Evolutionary conservation across 2,888 invertebrate species (phyloP).

Genomic region (Leptothorax acervorum): DNA sequence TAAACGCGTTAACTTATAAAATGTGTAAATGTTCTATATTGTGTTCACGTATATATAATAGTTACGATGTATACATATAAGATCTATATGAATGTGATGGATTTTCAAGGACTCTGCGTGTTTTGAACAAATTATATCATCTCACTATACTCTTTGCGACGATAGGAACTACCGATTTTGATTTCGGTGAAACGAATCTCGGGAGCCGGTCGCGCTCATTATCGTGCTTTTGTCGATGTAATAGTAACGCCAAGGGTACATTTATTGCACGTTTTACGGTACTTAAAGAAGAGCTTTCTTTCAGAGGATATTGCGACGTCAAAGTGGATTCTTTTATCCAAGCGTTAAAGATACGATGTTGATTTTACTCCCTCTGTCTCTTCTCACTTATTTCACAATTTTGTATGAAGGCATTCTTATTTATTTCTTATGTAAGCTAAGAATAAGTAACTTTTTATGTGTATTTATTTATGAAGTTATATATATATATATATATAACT

Average conservation of each 20-base stretch:
- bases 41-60: slow-evolving; percentile 41
- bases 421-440: slow-evolving; percentile 6
- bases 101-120: slow-evolving; percentile 47
- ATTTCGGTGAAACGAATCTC: slow-evolving; percentile 10
- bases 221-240: slow-evolving; percentile 23
- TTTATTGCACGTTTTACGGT: slow-evolving; percentile 33
- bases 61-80: slow-evolving; percentile 39
- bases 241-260: slow-evolving; percentile 13
- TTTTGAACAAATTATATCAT: slow-evolving; percentile 31
- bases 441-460: neutral
- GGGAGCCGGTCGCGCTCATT: slow-evolving; percentile 9
- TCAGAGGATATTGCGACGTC: neutral
- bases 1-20: slow-evolving; percentile 48
- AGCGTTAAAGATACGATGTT: neutral
- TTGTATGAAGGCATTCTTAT: neutral
- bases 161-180: slow-evolving; percentile 15
- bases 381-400: neutral
- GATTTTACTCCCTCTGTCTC: slow-evolving; percentile 7
- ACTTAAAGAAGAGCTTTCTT: slow-evolving; percentile 23
- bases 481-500: no score
- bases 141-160: slow-evolving; percentile 28
- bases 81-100: slow-evolving; percentile 36
- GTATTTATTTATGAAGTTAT: neutral
- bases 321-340: slow-evolving; percentile 3
- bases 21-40: slow-evolving; percentile 52